Base-by-base conservation (phyloP, 2,113 vertebrate genomes). In the Paedocypris sp. region DNA sequence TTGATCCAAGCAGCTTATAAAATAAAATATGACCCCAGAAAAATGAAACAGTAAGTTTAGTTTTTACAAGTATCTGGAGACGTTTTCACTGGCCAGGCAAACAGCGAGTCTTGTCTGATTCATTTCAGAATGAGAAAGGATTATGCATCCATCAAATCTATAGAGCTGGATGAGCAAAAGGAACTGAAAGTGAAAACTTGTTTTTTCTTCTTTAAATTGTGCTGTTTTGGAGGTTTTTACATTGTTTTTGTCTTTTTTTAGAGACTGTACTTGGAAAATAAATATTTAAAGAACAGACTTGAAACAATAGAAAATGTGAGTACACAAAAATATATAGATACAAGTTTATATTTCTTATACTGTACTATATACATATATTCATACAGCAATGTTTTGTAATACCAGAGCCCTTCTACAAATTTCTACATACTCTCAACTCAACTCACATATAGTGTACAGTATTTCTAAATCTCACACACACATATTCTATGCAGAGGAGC, bases 91-190 rank as follows among this genome's bases (percentile, higher is more conserved):
- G n/a, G n/a, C n/a, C n/a, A n/a, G 29, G 8, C 5, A 3, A 6
- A 11, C 3, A 35, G 6, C 12, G 22, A 35, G 6, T n/a, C 16
- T 47, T 12, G 4, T 22, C 20, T 18, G n/a, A 33, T 3, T 22
- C 36, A 43, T 53, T 80, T 75, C 66, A 98, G 94, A 83, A 85
- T 97, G 73, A 94, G 97, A 77, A 98, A 96, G 66, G 92, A 98
- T 69, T 98, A 98, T 77, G 94, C 90, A 87, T 91, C 91, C 79
- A 93, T 96, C 86, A 98, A 98, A 85, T 90, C 88, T 42, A 97
- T 95, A 80, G 93, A 98, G 81, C 90, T 95, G 90, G 92, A 98
- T 78, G 94, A 98, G 58, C 93, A 96, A 83, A 90, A 95, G 74
- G 94, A 97, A 83, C 94, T 98, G 79, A 98, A 98, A 85, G 94